Conservation (phyloP, 2,113 vertebrate genomes). For the Tringa solitaria region DNA sequence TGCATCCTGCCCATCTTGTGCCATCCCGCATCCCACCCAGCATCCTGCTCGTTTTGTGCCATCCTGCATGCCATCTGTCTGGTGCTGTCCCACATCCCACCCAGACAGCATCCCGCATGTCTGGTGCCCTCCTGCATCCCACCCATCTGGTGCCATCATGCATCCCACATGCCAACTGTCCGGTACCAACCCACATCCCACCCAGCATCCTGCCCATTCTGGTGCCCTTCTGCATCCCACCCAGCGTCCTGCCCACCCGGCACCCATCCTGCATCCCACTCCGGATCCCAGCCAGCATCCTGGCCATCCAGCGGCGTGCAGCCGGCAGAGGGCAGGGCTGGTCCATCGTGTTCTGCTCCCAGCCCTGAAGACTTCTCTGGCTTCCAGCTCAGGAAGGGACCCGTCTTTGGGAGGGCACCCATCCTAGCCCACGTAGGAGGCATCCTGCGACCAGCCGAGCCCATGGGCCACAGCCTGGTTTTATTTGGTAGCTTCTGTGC, state of each 20-base stretch:
- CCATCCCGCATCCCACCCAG: not conserved
- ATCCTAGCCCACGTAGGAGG: accelerated
- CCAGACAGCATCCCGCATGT: not conserved
- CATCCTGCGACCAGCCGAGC: accelerated
- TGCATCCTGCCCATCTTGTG: too few relatives aligned
- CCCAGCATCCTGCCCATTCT: not conserved
- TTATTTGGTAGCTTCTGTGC: not conserved
- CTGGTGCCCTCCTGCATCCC: too few relatives aligned
- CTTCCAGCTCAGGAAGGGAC: not conserved
- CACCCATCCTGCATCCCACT: not conserved
- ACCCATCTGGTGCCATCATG: too few relatives aligned
- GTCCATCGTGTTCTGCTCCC: accelerated
- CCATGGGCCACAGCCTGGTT: not conserved
- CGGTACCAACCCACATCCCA: not conserved
- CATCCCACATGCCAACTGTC: not conserved
- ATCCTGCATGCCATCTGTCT: not conserved
- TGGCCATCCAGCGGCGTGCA: accelerated
- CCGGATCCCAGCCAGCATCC: not conserved
- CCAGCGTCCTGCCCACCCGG: not conserved
- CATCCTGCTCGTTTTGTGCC: not conserved
- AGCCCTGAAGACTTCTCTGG: not conserved
- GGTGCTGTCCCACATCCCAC: too few relatives aligned
- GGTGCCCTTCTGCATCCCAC: too few relatives aligned
- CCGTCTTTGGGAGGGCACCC: not conserved
- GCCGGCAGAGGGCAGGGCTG: conserved; percentile 48